phyloP scores from a whole-genome alignment of 2,888 invertebrate genomes.

The Matsumyia berberina region DNA sequence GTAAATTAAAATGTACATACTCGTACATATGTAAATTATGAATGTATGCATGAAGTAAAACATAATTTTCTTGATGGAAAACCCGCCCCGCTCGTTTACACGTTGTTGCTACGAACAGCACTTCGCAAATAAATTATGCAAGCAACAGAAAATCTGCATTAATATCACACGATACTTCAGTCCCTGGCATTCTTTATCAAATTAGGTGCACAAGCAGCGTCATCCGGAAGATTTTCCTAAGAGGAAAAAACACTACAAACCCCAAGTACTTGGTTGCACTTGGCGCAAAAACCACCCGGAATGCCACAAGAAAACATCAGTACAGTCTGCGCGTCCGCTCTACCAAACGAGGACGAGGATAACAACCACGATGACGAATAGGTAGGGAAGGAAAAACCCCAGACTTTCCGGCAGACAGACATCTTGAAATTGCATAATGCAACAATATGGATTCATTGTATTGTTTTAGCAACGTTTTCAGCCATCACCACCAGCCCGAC shows the following conservation, averaged over 20 bases:
- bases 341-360: not conserved
- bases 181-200: slow-evolving; percentile 61
- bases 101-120: slow-evolving; percentile 23
- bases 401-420: slow-evolving; percentile 75
- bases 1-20: not conserved
- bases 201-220: slow-evolving; percentile 69
- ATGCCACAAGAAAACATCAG: slow-evolving; percentile 31
- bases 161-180: slow-evolving; percentile 58
- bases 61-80: slow-evolving; percentile 3
- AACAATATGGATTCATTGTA: slow-evolving; percentile 71
- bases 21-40: too few species aligned
- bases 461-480: slow-evolving; percentile 62
- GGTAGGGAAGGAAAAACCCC: slow-evolving; percentile 22
- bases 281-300: slow-evolving; percentile 48
- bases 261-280: slow-evolving; percentile 59
- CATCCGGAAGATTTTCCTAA: slow-evolving; percentile 67
- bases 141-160: slow-evolving; percentile 61
- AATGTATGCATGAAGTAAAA: slow-evolving; percentile 10
- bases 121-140: slow-evolving; percentile 55
- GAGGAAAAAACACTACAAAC: slow-evolving; percentile 51
- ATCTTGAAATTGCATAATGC: slow-evolving; percentile 75
- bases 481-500: slow-evolving; percentile 28
- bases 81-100: slow-evolving; percentile 36
- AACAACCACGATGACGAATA: slow-evolving; percentile 5
- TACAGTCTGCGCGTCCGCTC: slow-evolving; percentile 15